Evolutionary conservation across 1,140 invertebrate species (phyloP).

Genomic region (Pomacea maculata): DNA sequence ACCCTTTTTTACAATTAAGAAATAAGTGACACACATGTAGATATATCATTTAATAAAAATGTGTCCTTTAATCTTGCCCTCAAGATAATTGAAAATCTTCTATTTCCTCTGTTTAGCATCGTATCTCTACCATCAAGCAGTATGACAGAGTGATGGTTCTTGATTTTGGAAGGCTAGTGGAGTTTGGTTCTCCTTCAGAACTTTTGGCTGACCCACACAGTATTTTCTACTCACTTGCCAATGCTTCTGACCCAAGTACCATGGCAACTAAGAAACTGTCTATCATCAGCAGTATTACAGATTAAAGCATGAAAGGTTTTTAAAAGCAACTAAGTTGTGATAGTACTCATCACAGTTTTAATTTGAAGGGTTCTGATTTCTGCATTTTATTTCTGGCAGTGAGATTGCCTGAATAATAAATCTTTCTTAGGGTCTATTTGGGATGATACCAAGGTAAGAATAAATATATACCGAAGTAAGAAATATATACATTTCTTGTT

Average conservation of each 20-base stretch:
- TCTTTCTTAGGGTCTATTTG: too few relatives aligned
- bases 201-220: slow-evolving; percentile 52
- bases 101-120: slow-evolving; percentile 51
- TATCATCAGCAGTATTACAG: neutral
- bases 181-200: slow-evolving; percentile 62
- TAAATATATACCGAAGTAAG: too few relatives aligned
- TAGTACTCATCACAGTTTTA: too few relatives aligned
- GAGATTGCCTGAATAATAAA: too few relatives aligned
- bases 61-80: neutral
- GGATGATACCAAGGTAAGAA: too few relatives aligned
- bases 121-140: slow-evolving; percentile 55
- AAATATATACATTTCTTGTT: too few relatives aligned
- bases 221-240: slow-evolving; percentile 35
- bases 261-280: neutral
- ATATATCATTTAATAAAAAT: too few relatives aligned
- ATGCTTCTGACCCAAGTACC: neutral
- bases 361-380: too few relatives aligned
- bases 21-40: neutral
- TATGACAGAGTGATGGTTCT: slow-evolving; percentile 83
- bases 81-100: neutral
- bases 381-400: too few relatives aligned
- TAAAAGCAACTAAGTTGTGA: too few relatives aligned
- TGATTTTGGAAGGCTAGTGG: slow-evolving; percentile 77
- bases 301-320: too few relatives aligned
- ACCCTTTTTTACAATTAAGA: neutral